Conservation (phyloP, 2,888 invertebrate genomes). For the Cephalotes varians region DNA sequence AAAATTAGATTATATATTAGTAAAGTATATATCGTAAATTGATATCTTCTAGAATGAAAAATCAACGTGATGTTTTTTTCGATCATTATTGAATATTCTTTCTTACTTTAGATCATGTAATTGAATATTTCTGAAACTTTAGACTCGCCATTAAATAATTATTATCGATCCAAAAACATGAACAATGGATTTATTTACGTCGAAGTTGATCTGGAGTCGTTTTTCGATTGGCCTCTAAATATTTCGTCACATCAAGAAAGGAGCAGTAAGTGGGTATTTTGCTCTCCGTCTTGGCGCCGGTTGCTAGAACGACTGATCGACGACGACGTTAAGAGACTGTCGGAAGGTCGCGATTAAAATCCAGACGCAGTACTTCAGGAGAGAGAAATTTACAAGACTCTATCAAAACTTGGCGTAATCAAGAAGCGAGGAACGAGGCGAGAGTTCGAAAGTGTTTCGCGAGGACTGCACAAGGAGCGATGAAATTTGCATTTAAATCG, state of each 20-base stretch:
- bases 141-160: neutral
- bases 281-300: neutral
- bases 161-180: neutral
- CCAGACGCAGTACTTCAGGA: constrained; percentile 42
- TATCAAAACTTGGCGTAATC: constrained; percentile 70
- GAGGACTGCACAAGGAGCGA: constrained; percentile 49
- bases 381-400: constrained; percentile 58
- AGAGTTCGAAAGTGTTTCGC: constrained; percentile 59
- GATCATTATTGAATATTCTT: neutral
- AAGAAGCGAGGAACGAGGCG: constrained; percentile 50
- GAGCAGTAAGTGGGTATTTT: constrained; percentile 2
- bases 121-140: neutral
- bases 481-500: constrained; percentile 72
- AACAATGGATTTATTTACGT: neutral
- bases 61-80: neutral
- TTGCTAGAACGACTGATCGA: constrained; percentile 18
- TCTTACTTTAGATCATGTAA: too few species aligned
- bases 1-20: neutral
- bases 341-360: constrained; percentile 59
- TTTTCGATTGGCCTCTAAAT: neutral
- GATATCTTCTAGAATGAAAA: neutral
- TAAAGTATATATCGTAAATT: neutral
- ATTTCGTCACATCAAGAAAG: neutral
- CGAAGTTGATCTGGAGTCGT: neutral
- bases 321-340: constrained; percentile 8